Evolutionary conservation across 37 sponge, comb jelly and placozoan species (phyloP), one percentile per base, ranked within the genome.

Genomic region (Eunapius fragilis): DNA sequence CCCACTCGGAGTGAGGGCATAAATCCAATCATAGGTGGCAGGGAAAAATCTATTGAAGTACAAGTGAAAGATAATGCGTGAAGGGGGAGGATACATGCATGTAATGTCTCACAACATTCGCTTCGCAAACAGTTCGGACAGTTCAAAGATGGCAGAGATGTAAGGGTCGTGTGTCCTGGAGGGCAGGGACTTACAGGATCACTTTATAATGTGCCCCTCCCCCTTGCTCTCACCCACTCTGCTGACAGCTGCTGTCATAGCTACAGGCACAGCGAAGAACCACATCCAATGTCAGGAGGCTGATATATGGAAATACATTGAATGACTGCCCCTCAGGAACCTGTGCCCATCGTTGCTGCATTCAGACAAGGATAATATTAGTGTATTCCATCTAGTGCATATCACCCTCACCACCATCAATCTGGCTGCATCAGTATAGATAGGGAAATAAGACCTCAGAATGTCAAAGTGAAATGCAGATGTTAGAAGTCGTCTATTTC

Each of bases 391-490:
- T 58, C 14, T 58, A 58, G 58, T 19, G 58, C 58, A 12, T 17
- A 58, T 19, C 17, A 11, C 14, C 0, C 77, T 49, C 68, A 80
- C 87, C 78, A 87, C 74, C 23, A 90, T 49, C 25, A 80, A 68
- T 26, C 69, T 72, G 22, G 86, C 69, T 47, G 80, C 25, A 7
- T 87, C 82, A 27, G 75, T 77, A 37, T 87, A 93, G 19, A 95
- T 84, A 2, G 68, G 73, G 10, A 93, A 37, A 58, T 96, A 96
- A 4, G 93, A 90, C 25, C 80, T 82, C 32, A 96, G 87, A 36
- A 96, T 88, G 69, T 91, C 96, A 82, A 85, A 93, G 80, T 96
- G 96, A 84, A 96, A 96, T 58, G 94, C 91, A 24, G 96, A 91
- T 12, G 96, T 93, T 58, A 96, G 82, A 33, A 96, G 87, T 23